Base-by-base conservation (phyloP, 2,888 invertebrate species). In the Dione vanillae region DNA sequence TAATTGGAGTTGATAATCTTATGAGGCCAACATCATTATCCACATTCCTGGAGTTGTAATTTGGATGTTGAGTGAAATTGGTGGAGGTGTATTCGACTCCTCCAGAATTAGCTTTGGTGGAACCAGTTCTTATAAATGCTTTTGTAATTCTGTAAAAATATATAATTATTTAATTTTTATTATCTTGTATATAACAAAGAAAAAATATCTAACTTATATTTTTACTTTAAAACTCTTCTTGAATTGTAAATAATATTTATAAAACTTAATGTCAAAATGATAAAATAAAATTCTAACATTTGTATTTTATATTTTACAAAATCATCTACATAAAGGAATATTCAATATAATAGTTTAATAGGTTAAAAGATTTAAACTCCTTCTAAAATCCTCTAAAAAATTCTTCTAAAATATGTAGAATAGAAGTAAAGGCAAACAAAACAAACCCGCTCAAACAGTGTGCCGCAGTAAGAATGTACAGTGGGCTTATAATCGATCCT, bases 21-120 rank as follows among this genome's bases (percentile, higher is more conserved):
- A 94, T 78, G 1, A 92, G 71, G 0, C 85, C 94, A 0, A 93
- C 86, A 54, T 94, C 94, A 70, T 88, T 93, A 77, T 94, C 93
- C 9, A 82, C 82, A 0, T 83, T 86, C 0, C 11, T 19, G 0
- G 71, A 14, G 74, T 94, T 86, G 78, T 91, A 94, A 0, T 75
- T 58, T 0, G 90, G 89, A 74, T 94, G 94, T 2, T 76, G 77
- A 0, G 67, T 76, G 37, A 89, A 81, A 0, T 65, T 52, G 0
- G 77, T 79, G 0, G 93, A 82, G 1, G 80, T 76, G 67, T 94
- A 94, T 68, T 83, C 41, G 0, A 69, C 77, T 0, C 94, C 94
- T 0, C 92, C 94, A 2, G 72, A 76, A 8, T 84, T 74, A 0
- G 86, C 74, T 7, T 82, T 65, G 0, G 87, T 81, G 62, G 92